Conservation (phyloP, 2,797 vertebrate species). For the Premnoplex brunnescens region DNA sequence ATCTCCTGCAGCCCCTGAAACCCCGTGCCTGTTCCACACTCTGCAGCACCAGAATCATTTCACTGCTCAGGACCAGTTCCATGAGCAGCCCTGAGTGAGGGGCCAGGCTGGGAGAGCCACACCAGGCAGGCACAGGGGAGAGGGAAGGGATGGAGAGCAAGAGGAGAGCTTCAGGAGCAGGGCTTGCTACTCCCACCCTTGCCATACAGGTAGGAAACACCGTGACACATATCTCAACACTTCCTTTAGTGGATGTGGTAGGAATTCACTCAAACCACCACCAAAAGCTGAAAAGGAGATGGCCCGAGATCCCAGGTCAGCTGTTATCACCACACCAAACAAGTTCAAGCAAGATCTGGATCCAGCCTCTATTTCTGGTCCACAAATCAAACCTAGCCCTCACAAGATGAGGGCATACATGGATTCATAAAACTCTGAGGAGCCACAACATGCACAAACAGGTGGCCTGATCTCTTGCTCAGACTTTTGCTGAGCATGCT, state of each 20-base stretch:
- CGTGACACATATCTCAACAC: background rate
- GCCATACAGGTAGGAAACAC: accelerated
- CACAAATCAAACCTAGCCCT: background rate
- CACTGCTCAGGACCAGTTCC: background rate
- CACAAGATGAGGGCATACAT: background rate
- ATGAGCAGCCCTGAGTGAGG: accelerated
- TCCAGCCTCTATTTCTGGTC: background rate
- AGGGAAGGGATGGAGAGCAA: background rate
- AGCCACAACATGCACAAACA: background rate
- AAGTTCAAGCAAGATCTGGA: background rate
- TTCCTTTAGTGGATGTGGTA: background rate
- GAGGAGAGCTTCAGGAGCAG: background rate
- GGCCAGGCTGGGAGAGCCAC: background rate
- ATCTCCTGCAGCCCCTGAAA: background rate
- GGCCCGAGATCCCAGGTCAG: background rate
- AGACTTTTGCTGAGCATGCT: background rate
- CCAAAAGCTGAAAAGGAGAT: background rate
- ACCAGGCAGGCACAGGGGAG: background rate
- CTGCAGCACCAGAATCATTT: accelerated
- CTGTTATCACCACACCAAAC: background rate
- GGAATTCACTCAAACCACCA: background rate
- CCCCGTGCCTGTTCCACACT: accelerated
- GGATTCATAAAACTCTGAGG: background rate
- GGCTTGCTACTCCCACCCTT: background rate
- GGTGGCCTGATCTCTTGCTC: background rate